Evolutionary conservation across 2,888 invertebrate genomes (phyloP).

Genomic region (Frankliniella intonsa): DNA sequence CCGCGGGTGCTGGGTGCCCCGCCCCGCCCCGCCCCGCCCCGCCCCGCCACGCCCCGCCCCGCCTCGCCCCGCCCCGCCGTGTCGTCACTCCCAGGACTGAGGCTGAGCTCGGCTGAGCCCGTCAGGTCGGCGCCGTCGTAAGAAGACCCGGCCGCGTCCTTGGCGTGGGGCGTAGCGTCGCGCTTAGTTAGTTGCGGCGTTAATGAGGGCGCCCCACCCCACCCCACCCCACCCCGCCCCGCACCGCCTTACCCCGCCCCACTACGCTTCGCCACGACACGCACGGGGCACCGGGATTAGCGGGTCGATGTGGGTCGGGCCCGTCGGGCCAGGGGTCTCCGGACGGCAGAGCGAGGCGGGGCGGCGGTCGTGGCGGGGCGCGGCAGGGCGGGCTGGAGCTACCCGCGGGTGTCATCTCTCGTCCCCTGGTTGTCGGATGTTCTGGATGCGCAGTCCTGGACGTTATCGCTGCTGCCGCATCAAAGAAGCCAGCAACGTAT

Average conservation of each 20-base stretch:
- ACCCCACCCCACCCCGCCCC: background rate
- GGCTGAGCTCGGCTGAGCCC: background rate
- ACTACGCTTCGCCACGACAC: too few species aligned
- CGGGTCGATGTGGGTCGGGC: background rate
- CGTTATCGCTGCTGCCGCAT: too few species aligned
- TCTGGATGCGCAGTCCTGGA: too few species aligned
- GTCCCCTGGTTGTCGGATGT: background rate
- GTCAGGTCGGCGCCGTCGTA: background rate
- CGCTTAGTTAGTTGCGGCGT: background rate
- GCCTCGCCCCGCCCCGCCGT: background rate
- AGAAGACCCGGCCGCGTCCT: background rate
- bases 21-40: background rate
- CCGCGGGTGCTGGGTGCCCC: background rate
- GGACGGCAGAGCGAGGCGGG: background rate
- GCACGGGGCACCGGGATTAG: background rate
- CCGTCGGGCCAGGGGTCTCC: too few species aligned
- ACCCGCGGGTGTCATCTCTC: background rate
- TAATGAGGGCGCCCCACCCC: background rate
- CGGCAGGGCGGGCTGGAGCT: background rate
- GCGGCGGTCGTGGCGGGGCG: background rate
- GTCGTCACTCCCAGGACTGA: background rate
- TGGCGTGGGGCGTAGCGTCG: background rate
- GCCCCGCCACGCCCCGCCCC: background rate
- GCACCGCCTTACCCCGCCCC: background rate
- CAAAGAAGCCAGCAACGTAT: too few species aligned